Base-by-base conservation (phyloP, 2,113 vertebrate genomes). In the Prolemur simus region DNA sequence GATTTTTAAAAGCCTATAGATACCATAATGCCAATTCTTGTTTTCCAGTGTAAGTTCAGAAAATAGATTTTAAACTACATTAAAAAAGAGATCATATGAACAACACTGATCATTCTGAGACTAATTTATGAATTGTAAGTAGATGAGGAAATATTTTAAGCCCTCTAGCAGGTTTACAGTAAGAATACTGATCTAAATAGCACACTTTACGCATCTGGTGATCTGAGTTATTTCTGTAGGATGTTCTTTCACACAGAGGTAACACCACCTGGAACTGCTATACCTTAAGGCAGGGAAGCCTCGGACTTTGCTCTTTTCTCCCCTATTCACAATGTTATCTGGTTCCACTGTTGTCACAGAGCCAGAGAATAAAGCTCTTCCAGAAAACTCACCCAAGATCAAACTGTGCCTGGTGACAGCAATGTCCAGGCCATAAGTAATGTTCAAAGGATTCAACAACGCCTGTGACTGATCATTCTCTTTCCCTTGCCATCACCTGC, bases 391-490 rank as follows among this genome's bases (percentile, higher is more conserved):
- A 99, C 98, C 98, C 98, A 98, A 99, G 99, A 99, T 99, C 99
- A 99, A 99, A 99, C 98, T 98, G 98, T 97, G 99, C 98, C 99
- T 99, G 98, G 99, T 99, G 99, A 99, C 99, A 99, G 98, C 98
- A 98, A 98, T 98, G 99, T 99, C 99, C 99, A 99, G 98, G 98
- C 98, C 98, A 98, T 99, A 99, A 99, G 99, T 98, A 99, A 99
- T 98, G 98, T 99, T 99, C 99, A 99, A 99, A 99, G 98, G 98
- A 97, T 98, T 98, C 98, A 97, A 98, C 98, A 98, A 98, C 96
- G 98, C 98, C 98, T 99, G 98, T 98, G 98, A 99, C 99, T 99
- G 99, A 99, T 99, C 98, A 98, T 98, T 98, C 98, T 98, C 98
- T 97, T 97, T 98, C 97, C 97, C 98, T 98, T 99, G 98, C 99